These are phyloP conservation scores for Myripristis jacobus DNA, from an alignment of 2,797 vertebrate genomes.

Conservation along the genomic window DNA sequence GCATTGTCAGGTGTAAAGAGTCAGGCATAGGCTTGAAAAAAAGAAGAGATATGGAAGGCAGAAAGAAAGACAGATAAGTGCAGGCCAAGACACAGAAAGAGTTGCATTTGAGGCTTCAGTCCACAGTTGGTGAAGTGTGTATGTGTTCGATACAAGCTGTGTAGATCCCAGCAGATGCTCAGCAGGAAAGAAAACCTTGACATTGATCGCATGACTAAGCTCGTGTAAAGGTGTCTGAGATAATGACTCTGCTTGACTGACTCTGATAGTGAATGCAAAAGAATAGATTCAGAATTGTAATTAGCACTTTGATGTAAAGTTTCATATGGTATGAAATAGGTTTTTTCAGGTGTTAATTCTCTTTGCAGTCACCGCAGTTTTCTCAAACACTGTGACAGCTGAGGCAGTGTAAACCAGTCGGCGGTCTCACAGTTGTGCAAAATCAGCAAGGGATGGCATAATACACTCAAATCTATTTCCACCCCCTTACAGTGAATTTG, in stretches of 20 bases:
- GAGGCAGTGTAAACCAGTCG: conserved; percentile 36
- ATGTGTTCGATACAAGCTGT: conserved; percentile 40
- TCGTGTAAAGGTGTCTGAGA: conserved; percentile 31
- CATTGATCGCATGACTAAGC: conserved; percentile 40
- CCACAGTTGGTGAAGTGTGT: conserved; percentile 41
- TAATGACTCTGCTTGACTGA: conserved; percentile 31
- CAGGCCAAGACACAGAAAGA: conserved; percentile 18
- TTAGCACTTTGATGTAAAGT: conserved; percentile 66
- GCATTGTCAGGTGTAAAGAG: conserved; percentile 13
- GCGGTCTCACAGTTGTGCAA: conserved; percentile 31
- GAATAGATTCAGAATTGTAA: conserved; percentile 48
- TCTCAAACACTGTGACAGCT: conserved; percentile 49
- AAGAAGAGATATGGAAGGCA: conserved; percentile 10
- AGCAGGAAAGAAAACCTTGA: conserved; percentile 12
- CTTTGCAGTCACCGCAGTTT: conserved; percentile 45
- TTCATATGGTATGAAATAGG: conserved; percentile 72
- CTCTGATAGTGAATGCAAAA: conserved; percentile 25
- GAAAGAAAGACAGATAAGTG: conserved; percentile 22
- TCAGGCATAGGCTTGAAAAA: conserved; percentile 6
- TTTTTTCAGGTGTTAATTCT: conserved; percentile 58
- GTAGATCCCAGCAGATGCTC: conserved; percentile 16
- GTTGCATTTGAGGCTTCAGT: conserved; percentile 46
- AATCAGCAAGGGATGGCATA: conserved; percentile 39
- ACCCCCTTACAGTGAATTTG: conserved; percentile 23
- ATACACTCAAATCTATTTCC: conserved; percentile 11